Conservation (phyloP, 2,113 vertebrate genomes). For the Platanista minor region DNA sequence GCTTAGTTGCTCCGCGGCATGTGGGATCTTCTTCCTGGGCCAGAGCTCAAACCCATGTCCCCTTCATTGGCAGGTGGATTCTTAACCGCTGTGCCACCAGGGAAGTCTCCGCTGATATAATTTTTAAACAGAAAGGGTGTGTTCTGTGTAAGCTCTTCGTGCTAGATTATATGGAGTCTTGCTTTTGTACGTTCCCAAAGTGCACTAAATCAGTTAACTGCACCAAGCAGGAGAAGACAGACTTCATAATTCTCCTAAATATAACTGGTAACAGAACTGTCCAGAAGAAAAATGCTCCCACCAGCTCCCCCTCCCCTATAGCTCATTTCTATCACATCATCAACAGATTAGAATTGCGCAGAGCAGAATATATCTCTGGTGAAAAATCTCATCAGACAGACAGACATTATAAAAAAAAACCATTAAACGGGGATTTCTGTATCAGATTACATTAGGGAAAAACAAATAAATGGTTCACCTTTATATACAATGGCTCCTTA, state of each 20-base stretch:
- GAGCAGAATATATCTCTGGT: background rate
- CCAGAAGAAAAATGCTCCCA: background rate
- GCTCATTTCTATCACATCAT: background rate
- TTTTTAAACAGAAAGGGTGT: background rate
- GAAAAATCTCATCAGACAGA: background rate
- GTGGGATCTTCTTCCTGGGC: too few relatives aligned
- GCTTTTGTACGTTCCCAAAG: background rate
- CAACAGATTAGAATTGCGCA: background rate
- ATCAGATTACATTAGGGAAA: background rate
- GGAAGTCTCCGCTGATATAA: background rate
- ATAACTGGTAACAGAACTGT: background rate
- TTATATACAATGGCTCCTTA: slow-evolving; percentile 92
- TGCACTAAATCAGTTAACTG: background rate
- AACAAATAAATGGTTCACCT: slow-evolving; percentile 81
- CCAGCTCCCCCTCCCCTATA: fast-evolving
- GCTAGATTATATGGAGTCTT: background rate
- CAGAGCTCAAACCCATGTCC: too few relatives aligned
- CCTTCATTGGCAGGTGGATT: too few relatives aligned
- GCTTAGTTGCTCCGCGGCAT: too few relatives aligned
- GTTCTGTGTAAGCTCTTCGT: background rate
- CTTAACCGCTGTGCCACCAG: too few relatives aligned
- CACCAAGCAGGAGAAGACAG: background rate
- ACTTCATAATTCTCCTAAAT: background rate
- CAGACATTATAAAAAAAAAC: background rate
- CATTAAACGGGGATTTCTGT: background rate